Percentiles rank a stretch among this genome's conserved stretches.
phyloP scores from a whole-genome alignment of 2,888 invertebrate genomes.

The Mesochorus sp. region DNA sequence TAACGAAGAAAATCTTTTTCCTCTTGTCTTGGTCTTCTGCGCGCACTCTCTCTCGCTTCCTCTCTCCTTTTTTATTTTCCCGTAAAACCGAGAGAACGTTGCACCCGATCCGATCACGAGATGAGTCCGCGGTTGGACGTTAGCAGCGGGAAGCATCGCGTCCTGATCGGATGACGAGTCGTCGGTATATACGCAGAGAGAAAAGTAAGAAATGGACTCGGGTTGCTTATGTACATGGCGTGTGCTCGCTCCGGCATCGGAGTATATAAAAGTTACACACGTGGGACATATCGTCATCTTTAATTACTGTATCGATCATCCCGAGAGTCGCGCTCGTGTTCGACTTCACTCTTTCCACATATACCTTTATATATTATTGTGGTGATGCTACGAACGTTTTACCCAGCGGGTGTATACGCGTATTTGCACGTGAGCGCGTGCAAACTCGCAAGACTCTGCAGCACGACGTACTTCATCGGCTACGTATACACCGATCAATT shows the following conservation, averaged over 20 bases:
- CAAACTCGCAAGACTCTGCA: slow-evolving; percentile 29
- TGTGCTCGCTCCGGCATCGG: slow-evolving; percentile 31
- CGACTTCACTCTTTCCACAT: neutral
- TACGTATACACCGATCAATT: slow-evolving; percentile 61
- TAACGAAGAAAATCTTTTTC: slow-evolving; percentile 57
- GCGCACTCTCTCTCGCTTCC: neutral
- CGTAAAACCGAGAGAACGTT: slow-evolving; percentile 10
- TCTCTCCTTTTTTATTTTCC: slow-evolving; percentile 7
- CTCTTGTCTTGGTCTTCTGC: neutral
- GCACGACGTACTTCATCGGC: slow-evolving; percentile 23
- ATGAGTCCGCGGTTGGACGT: slow-evolving; percentile 4
- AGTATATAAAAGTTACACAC: slow-evolving; percentile 36
- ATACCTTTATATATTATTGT: neutral
- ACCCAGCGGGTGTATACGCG: slow-evolving; percentile 39
- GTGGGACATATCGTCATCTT: slow-evolving; percentile 62
- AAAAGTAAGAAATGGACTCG: slow-evolving; percentile 55
- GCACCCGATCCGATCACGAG: neutral
- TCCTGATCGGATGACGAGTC: neutral
- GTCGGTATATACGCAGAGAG: slow-evolving; percentile 49
- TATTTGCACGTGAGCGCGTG: slow-evolving; percentile 45
- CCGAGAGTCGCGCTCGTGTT: neutral
- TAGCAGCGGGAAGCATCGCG: slow-evolving; percentile 32
- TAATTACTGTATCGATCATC: slow-evolving; percentile 64
- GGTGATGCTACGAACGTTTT: slow-evolving; percentile 20
- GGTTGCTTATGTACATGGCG: slow-evolving; percentile 19